Evolutionary conservation across 2,888 invertebrate species (phyloP).

Genomic region (Drosophila siamana): DNA sequence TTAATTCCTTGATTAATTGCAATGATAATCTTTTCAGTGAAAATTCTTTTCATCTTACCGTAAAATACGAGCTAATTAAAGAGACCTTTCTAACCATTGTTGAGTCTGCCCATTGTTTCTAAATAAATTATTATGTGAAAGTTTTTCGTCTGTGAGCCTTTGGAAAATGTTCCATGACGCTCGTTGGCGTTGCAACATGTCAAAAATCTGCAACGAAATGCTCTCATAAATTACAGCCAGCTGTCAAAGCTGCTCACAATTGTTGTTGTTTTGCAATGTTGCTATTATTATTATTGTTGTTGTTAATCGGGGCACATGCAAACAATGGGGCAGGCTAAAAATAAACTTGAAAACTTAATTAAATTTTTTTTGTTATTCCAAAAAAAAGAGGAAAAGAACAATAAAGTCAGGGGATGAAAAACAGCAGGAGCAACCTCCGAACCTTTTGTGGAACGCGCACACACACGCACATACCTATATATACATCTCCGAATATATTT

Average conservation of each 20-base stretch:
- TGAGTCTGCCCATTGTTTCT: slow-evolving; percentile 39
- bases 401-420: slow-evolving; percentile 29
- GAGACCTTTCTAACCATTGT: slow-evolving; percentile 22
- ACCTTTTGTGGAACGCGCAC: no score
- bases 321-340: slow-evolving; percentile 68
- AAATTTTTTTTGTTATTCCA: slow-evolving; percentile 56
- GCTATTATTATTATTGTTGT: slow-evolving; percentile 17
- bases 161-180: slow-evolving; percentile 23
- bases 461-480: no score
- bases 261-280: slow-evolving; percentile 47
- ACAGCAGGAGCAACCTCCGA: slow-evolving; percentile 8
- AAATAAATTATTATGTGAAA: slow-evolving; percentile 38
- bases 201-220: slow-evolving; percentile 72
- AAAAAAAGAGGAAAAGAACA: slow-evolving; percentile 25
- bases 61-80: slow-evolving; percentile 1
- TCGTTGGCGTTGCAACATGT: slow-evolving; percentile 46
- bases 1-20: slow-evolving; percentile 11
- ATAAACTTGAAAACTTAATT: slow-evolving; percentile 78
- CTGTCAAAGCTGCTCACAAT: slow-evolving; percentile 63
- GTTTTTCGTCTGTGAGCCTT: slow-evolving; percentile 34
- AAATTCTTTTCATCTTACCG: not conserved
- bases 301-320: slow-evolving; percentile 59
- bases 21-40: slow-evolving; percentile 32
- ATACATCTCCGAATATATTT: not conserved
- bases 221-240: slow-evolving; percentile 69